Evolutionary conservation across 1,140 invertebrate genomes (phyloP).

Genomic region (Drosophila micromelanica): DNA sequence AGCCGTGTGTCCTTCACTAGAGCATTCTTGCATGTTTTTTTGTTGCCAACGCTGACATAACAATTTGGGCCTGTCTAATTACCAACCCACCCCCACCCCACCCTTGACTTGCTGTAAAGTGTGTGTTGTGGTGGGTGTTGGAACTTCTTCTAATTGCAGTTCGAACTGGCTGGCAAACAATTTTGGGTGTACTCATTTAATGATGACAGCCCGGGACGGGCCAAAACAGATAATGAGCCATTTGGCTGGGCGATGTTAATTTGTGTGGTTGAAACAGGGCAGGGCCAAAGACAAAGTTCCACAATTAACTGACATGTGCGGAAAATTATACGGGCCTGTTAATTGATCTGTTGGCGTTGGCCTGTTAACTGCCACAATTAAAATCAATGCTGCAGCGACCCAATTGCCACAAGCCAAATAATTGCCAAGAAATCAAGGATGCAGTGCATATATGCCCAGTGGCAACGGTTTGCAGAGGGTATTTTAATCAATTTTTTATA

Average conservation of each 20-base stretch:
- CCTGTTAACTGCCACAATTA: conserved; percentile 68
- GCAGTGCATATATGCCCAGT: too few relatives aligned
- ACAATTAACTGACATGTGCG: conserved; percentile 63
- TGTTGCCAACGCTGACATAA: conserved; percentile 42
- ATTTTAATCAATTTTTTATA: too few relatives aligned
- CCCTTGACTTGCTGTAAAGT: conserved; percentile 1
- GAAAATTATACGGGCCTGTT: conserved; percentile 66
- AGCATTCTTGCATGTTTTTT: conserved; percentile 22
- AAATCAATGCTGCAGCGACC: conserved; percentile 61
- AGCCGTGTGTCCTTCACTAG: too few relatives aligned
- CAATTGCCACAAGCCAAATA: conserved; percentile 43
- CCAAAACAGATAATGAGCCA: conserved; percentile 67
- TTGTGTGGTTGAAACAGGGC: conserved; percentile 30
- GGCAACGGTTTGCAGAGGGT: too few relatives aligned
- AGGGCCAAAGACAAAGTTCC: conserved; percentile 33
- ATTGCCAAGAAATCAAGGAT: not conserved
- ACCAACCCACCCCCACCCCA: conserved; percentile 7
- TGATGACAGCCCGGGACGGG: conserved; percentile 24
- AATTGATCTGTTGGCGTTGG: conserved; percentile 64
- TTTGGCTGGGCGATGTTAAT: conserved; percentile 64
- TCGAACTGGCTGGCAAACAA: conserved; percentile 50
- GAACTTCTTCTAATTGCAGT: conserved; percentile 67
- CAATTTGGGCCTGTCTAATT: conserved; percentile 70
- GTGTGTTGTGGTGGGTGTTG: not conserved
- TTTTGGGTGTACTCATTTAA: conserved; percentile 61